phyloP scores from a whole-genome alignment of 2,888 invertebrate genomes.

The Drosophila trichaetosa region DNA sequence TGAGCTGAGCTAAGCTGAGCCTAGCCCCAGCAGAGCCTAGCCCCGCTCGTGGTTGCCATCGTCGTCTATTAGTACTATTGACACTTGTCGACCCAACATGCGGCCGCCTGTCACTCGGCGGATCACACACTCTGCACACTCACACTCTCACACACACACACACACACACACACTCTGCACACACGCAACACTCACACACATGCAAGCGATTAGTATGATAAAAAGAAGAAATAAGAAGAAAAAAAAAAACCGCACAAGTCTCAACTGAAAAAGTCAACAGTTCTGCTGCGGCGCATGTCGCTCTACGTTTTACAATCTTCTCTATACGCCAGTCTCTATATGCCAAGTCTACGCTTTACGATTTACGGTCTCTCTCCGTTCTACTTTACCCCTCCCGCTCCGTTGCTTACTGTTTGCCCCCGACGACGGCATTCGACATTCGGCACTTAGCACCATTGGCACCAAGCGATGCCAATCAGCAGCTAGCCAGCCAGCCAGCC shows the following conservation, averaged over 20 bases:
- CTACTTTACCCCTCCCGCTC: background rate
- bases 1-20: background rate
- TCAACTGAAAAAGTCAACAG: slow-evolving; percentile 78
- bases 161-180: slow-evolving; percentile 10
- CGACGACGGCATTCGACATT: slow-evolving; percentile 72
- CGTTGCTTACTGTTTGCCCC: slow-evolving; percentile 22
- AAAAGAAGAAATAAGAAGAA: slow-evolving; percentile 11
- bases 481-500: slow-evolving; percentile 32
- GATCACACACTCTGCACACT: slow-evolving; percentile 58
- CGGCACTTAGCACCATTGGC: slow-evolving; percentile 81
- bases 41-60: slow-evolving; percentile 37
- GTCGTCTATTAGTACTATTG: slow-evolving; percentile 82
- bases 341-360: slow-evolving; percentile 28
- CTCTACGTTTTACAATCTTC: slow-evolving; percentile 36
- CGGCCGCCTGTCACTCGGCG: slow-evolving; percentile 72
- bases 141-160: slow-evolving; percentile 18
- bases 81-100: slow-evolving; percentile 80
- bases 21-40: slow-evolving; percentile 28
- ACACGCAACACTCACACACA: slow-evolving; percentile 21
- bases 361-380: slow-evolving; percentile 19
- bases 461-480: slow-evolving; percentile 73
- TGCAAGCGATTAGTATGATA: slow-evolving; percentile 49
- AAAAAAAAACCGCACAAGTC: slow-evolving; percentile 29
- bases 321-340: slow-evolving; percentile 30
- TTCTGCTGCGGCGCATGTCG: slow-evolving; percentile 62